Evolutionary conservation across 2,888 invertebrate species (phyloP), one percentile per base, ranked within the genome.

Genomic region (Luffia ferchaultella): DNA sequence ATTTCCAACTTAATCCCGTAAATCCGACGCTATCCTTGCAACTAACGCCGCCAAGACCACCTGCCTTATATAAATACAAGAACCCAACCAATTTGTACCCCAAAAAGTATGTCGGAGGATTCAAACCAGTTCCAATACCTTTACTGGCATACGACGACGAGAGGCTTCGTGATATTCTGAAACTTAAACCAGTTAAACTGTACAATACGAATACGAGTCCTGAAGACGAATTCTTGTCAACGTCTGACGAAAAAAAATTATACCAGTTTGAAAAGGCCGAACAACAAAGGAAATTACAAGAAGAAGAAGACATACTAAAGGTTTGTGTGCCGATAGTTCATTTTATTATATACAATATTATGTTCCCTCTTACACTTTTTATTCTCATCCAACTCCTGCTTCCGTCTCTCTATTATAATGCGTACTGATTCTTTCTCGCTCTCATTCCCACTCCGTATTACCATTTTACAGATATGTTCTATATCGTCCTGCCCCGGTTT

Each of bases 41-140:
- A 57, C 64, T 76, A 2, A 65, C 64, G 42, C 71, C 74, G 7
- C 80, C 66, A 52, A 75, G 62, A 57, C 70, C 57, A 48, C 61
- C 60, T 63, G 62, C 56, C 58, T 67, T 64, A 57, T 72, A 54
- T 60, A 70, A 67, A 55, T 60, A 64, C 42, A 74, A 82, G 56
- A 64, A 68, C 18, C 87, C 87, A 1, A 88, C 87, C 17, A 82
- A 82, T 52, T 59, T 77, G 18, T 87, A 85, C 58, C 88, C 88
- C 0, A 89, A 88, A 62, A 89, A 89, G 62, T 88, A 77, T 63
- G 66, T 73, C 53, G 73, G 78, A 46, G 76, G 76, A 18, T 77
- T 86, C 50, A 83, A 80, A 50, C 79, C 83, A 0, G 63, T 82
- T 44, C 71, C 76, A 1, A 79, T 83, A 56, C 83, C 83, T 5